These are phyloP conservation scores for Chalcis sispes DNA, from an alignment of 2,888 invertebrate genomes.

Conservation along the genomic window DNA sequence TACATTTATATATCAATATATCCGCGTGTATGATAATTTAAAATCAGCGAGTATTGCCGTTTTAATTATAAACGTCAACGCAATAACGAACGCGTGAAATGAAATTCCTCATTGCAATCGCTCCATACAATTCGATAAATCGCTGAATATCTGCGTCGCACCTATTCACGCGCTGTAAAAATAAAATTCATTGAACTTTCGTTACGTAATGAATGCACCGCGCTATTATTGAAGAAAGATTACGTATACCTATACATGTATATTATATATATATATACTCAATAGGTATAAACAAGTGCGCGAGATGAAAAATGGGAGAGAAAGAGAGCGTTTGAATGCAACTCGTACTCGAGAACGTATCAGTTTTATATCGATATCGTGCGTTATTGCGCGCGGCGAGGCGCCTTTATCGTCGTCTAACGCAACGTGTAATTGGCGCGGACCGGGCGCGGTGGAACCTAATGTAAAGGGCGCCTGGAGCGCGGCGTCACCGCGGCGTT, in stretches of 20 bases:
- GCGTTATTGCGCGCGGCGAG: not conserved
- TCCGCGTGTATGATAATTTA: no score
- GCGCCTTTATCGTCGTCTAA: slow-evolving; percentile 65
- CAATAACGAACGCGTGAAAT: slow-evolving; percentile 35
- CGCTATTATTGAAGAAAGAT: slow-evolving; percentile 40
- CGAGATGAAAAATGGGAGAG: not conserved
- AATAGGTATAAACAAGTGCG: no score
- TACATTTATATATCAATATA: no score
- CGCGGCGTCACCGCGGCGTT: not conserved
- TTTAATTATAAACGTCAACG: slow-evolving; percentile 32
- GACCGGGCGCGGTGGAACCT: not conserved
- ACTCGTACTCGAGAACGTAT: not conserved
- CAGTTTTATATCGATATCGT: slow-evolving; percentile 2
- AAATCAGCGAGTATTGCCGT: not conserved
- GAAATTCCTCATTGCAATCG: slow-evolving; percentile 38
- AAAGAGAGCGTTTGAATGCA: slow-evolving; percentile 22
- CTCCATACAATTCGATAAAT: slow-evolving; percentile 7
- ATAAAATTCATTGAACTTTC: slow-evolving; percentile 30
- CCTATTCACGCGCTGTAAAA: not conserved
- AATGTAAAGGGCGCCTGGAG: slow-evolving; percentile 40
- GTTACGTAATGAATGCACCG: slow-evolving; percentile 44
- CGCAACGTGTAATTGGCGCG: slow-evolving; percentile 64
- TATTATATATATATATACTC: no score
- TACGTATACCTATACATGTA: no score
- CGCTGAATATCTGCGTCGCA: slow-evolving; percentile 2